Evolutionary conservation across 2,797 vertebrate genomes (phyloP).

Genomic region (Pangasius larnaudii): DNA sequence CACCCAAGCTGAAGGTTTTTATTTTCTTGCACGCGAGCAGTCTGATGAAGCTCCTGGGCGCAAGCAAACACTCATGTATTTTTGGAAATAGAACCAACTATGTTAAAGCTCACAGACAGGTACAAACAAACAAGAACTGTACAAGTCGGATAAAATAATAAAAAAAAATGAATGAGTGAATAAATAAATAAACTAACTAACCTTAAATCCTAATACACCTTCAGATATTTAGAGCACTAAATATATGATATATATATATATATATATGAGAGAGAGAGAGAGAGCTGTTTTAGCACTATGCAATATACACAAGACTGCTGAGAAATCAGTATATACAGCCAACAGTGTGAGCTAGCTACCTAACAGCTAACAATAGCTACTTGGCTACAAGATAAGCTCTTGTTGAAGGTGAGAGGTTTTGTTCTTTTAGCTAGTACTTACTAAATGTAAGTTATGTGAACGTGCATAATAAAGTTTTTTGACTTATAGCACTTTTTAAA

Average conservation of each 20-base stretch:
- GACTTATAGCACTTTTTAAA: not conserved
- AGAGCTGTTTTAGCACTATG: not conserved
- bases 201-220: not conserved
- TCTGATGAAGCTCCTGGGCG: not conserved
- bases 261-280: too few relatives aligned
- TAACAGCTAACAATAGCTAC: not conserved
- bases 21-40: not conserved
- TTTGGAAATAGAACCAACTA: not conserved
- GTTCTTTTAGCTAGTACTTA: not conserved
- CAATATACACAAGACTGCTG: not conserved
- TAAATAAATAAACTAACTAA: not conserved
- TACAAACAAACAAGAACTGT: not conserved
- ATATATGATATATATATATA: too few relatives aligned
- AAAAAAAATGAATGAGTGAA: not conserved
- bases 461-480: not conserved
- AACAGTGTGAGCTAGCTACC: not conserved
- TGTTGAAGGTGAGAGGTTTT: not conserved
- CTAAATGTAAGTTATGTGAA: not conserved
- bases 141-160: not conserved
- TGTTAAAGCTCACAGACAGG: not conserved
- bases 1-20: not conserved
- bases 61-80: not conserved
- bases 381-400: not conserved
- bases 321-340: not conserved
- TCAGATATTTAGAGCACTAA: too few relatives aligned